These are phyloP conservation scores for Miopithecus talapoin DNA, from an alignment of 2,797 vertebrate species.

Conservation along the genomic window DNA sequence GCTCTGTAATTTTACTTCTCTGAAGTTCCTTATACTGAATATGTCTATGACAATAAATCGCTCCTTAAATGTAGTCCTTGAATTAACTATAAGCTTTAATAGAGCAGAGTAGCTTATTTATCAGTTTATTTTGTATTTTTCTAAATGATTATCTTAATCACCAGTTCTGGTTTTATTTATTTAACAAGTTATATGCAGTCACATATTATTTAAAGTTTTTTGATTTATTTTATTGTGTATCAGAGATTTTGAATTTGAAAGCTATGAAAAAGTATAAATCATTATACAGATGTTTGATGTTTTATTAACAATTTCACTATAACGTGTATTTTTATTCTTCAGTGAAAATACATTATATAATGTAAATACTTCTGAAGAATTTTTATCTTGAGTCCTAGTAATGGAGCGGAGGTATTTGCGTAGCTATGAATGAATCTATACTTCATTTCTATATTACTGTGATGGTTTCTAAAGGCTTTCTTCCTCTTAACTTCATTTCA, in stretches of 20 bases:
- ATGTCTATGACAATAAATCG: neutral
- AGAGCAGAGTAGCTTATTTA: neutral
- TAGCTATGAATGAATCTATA: neutral
- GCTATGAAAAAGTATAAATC: neutral
- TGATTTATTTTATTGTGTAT: neutral
- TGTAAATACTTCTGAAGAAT: conserved; percentile 1
- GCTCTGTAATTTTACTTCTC: conserved; percentile 23
- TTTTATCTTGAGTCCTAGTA: neutral
- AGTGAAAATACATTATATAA: neutral
- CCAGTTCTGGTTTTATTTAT: neutral
- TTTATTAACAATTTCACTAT: neutral
- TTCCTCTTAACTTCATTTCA: neutral
- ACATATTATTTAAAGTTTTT: neutral
- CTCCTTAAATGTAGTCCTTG: neutral
- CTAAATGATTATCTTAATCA: neutral
- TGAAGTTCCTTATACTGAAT: neutral
- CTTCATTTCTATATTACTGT: neutral
- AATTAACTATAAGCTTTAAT: neutral
- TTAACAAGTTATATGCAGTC: neutral
- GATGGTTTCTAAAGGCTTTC: neutral
- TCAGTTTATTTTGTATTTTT: neutral
- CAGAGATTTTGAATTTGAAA: neutral
- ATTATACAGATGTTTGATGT: neutral
- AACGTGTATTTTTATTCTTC: neutral
- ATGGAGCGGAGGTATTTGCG: neutral